phyloP scores from a whole-genome alignment of 2,888 invertebrate species.

The Drosophila algonquin region DNA sequence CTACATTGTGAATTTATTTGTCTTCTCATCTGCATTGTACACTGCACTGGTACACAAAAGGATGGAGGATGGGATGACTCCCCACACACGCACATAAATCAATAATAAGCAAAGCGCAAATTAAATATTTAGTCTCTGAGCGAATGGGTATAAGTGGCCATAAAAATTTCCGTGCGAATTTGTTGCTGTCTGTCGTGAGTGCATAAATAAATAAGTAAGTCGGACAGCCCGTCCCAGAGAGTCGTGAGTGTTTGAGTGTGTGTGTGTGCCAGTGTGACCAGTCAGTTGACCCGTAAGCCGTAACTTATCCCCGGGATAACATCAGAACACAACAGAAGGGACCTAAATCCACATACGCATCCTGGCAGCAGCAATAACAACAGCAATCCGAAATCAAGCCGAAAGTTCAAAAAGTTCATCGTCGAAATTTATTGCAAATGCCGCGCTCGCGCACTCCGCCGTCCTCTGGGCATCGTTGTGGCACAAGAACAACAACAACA shows the following conservation, averaged over 20 bases:
- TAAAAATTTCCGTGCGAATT: conserved; percentile 54
- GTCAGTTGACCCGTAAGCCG: conserved; percentile 38
- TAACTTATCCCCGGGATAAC: conserved; percentile 23
- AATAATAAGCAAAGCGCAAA: conserved; percentile 51
- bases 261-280: conserved; percentile 28
- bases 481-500: background rate
- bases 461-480: conserved; percentile 71
- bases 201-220: conserved; percentile 49
- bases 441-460: conserved; percentile 67
- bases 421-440: conserved; percentile 43
- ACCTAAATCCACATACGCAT: conserved; percentile 6
- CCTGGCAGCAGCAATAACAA: background rate
- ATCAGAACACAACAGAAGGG: background rate
- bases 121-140: conserved; percentile 73
- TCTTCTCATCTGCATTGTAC: conserved; percentile 1
- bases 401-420: conserved; percentile 35
- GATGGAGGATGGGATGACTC: background rate
- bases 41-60: conserved; percentile 1
- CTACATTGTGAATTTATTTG: conserved; percentile 4
- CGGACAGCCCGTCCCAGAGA: conserved; percentile 15
- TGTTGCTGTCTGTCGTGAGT: conserved; percentile 45
- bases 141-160: conserved; percentile 62
- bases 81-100: conserved; percentile 51
- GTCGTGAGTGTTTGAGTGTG: background rate
- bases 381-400: background rate